phyloP scores from a whole-genome alignment of 2,113 vertebrate species.

The Phalacrocorax pelagicus region DNA sequence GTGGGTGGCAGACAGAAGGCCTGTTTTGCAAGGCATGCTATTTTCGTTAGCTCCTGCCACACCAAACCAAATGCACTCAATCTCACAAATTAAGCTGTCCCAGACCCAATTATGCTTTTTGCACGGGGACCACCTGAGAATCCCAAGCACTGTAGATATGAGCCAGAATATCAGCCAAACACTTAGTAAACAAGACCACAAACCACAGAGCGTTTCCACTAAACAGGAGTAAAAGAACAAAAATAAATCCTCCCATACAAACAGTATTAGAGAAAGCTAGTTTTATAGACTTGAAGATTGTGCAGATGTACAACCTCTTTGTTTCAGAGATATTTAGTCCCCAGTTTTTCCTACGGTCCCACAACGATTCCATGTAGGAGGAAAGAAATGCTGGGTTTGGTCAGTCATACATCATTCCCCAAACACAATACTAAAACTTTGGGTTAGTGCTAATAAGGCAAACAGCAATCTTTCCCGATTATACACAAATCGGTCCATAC shows the following conservation, averaged over 20 bases:
- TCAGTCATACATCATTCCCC: neutral
- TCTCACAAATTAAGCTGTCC: constrained; percentile 3
- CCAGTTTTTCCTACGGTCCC: neutral
- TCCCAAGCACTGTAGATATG: neutral
- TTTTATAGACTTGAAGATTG: neutral
- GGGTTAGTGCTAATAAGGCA: neutral
- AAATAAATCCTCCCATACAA: neutral
- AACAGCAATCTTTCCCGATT: neutral
- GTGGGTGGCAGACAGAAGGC: constrained; percentile 48
- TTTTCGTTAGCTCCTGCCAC: constrained; percentile 24
- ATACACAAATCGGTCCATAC: neutral
- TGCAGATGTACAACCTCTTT: accelerated
- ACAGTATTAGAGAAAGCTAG: neutral
- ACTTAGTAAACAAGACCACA: neutral
- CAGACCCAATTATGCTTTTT: constrained; percentile 7
- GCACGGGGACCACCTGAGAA: constrained; percentile 28
- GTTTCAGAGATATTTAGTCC: neutral
- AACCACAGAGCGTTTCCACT: neutral
- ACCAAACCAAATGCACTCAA: neutral
- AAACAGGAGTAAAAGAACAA: neutral
- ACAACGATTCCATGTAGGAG: accelerated
- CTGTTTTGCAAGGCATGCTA: constrained; percentile 40
- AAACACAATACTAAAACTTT: neutral
- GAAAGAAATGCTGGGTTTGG: neutral
- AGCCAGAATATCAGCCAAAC: neutral